Evolutionary conservation across 2,113 vertebrate species (phyloP).

Genomic region (Seriola aureovittata): DNA sequence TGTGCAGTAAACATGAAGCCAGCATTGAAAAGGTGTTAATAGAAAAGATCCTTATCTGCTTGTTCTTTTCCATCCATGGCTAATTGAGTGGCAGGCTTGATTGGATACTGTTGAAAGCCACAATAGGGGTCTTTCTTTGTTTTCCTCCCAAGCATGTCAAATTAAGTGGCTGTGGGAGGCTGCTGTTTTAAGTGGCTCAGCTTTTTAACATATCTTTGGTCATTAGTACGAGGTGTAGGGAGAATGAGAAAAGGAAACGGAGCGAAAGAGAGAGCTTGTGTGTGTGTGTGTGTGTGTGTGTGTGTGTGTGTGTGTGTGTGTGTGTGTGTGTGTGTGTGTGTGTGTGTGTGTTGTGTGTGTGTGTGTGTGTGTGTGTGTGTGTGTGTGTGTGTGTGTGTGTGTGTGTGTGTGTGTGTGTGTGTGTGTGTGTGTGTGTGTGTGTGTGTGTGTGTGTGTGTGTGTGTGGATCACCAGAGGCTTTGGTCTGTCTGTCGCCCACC

Average conservation of each 20-base stretch:
- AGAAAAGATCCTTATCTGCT: constrained; percentile 54
- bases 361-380: constrained; percentile 36
- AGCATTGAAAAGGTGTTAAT: constrained; percentile 28
- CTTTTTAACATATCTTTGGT: constrained; percentile 71
- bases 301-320: constrained; percentile 40
- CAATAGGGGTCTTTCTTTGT: constrained; percentile 75
- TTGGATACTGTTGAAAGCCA: constrained; percentile 74
- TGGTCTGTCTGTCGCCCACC: constrained; percentile 74
- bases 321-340: constrained; percentile 31
- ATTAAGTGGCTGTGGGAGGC: constrained; percentile 64
- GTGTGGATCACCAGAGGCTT: constrained; percentile 51
- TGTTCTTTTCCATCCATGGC: constrained; percentile 37
- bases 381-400: constrained; percentile 44
- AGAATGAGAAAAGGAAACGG: constrained; percentile 52
- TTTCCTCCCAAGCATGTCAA: constrained; percentile 75
- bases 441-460: constrained; percentile 34
- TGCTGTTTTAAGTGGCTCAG: constrained; percentile 60
- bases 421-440: constrained; percentile 22
- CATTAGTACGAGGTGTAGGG: constrained; percentile 70
- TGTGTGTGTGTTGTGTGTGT: constrained; percentile 32
- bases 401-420: constrained; percentile 43
- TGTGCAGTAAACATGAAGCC: background rate
- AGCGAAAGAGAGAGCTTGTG: constrained; percentile 17
- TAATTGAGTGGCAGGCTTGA: constrained; percentile 75
- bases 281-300: constrained; percentile 35